These are phyloP conservation scores for Lineus longissimus DNA, from an alignment of 1,140 invertebrate genomes.

Conservation along the genomic window DNA sequence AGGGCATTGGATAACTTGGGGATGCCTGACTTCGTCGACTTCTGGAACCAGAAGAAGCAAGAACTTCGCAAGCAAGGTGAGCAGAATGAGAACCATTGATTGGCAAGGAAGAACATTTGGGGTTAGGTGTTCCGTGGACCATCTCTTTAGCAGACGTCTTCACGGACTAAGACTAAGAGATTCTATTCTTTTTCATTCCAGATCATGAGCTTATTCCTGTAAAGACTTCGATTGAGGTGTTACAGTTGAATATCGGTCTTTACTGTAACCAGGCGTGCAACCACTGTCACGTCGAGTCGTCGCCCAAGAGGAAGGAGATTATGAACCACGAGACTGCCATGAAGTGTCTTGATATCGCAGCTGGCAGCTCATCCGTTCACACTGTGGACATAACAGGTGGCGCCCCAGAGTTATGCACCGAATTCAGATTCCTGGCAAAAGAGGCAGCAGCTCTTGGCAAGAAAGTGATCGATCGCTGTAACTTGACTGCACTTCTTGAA, in stretches of 20 bases:
- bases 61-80: constrained; percentile 19
- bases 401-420: constrained; percentile 28
- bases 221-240: constrained; percentile 21
- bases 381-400: constrained; percentile 34
- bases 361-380: constrained; percentile 26
- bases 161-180: too few species aligned
- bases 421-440: constrained; percentile 26
- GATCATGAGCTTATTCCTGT: constrained; percentile 13
- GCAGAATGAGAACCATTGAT: neutral
- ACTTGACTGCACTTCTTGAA: constrained; percentile 28
- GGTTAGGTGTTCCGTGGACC: too few species aligned
- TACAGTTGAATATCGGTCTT: constrained; percentile 32
- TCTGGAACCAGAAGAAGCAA: constrained; percentile 20
- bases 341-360: constrained; percentile 23
- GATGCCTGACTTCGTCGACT: constrained; percentile 28
- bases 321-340: constrained; percentile 24
- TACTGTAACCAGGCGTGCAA: constrained; percentile 39
- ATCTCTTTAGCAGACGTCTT: too few species aligned
- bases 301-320: constrained; percentile 33
- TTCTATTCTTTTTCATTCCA: too few species aligned
- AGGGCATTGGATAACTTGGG: constrained; percentile 28
- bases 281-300: constrained; percentile 36
- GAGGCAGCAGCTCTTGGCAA: constrained; percentile 20
- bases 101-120: too few species aligned
- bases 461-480: constrained; percentile 27